Base-by-base conservation (phyloP, 2,797 vertebrate genomes). In the Aphelocoma californica region DNA sequence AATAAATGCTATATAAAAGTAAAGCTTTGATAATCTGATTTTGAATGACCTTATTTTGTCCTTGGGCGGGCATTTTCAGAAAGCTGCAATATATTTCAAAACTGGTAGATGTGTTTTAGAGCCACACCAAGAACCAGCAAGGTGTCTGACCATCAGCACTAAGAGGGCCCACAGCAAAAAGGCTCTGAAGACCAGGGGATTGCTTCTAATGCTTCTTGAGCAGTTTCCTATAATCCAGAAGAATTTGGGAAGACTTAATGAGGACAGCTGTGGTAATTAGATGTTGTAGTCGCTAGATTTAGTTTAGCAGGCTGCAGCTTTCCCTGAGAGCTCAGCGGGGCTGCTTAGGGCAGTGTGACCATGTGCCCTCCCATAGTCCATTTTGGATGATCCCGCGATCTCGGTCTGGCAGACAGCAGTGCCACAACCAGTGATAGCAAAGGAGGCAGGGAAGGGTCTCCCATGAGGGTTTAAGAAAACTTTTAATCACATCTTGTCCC, bases 161-260 rank as follows among this genome's bases (percentile, higher is more conserved):
- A 44, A n/a, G 0, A 4, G 19, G 14, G 2, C 9, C 14, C 23
- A 2, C 2, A 67, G 26, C 7, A 25, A 40, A 57, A 73, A 20
- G 18, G 3, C 8, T 60, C 44, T 4, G 4, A n/a, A 29, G 32
- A 28, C 3, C 24, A 36, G 15, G 15, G 1, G 0, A 5, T 62
- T 79, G 4, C 73, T 51, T 82, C 7, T 65, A 32, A 57, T 26
- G 4, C 6, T 57, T 74, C 42, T 66, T 29, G 10, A 85, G 29
- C 10, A 38, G 12, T 45, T 67, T 65, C 23, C 7, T 51, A 2
- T 23, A 47, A 42, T 32, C 10, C 40, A 58, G 20, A 58, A 38
- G 12, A 61, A 44, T 0, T 29, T 69, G 24, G 6, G 18, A 47
- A 81, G 15, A 19, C 31, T 44, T 65, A 19, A 56, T 51, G 6